phyloP scores from a whole-genome alignment of 2,797 vertebrate species.

The Hipposideros larvatus region DNA sequence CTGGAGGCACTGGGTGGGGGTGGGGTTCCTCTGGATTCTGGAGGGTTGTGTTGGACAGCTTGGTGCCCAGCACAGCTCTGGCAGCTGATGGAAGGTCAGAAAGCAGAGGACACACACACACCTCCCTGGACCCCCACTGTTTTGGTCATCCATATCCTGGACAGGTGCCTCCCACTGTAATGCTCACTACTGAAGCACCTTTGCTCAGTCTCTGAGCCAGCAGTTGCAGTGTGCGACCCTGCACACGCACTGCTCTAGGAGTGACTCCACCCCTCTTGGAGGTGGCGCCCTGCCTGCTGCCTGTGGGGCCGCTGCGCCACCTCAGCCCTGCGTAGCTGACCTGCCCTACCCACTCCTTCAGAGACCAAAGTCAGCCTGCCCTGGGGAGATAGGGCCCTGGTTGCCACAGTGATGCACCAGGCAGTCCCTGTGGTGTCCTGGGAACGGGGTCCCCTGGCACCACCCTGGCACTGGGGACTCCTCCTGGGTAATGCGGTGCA shows the following conservation, averaged over 20 bases:
- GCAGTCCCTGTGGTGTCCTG: neutral
- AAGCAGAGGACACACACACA: neutral
- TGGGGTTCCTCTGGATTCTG: neutral
- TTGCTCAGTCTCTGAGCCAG: neutral
- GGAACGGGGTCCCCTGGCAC: neutral
- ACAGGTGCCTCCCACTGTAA: rapidly evolving
- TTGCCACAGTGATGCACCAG: neutral
- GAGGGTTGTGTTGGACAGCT: neutral
- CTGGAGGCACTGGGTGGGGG: too few species aligned
- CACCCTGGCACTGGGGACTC: neutral
- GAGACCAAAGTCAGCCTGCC: neutral
- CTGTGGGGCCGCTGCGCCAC: neutral
- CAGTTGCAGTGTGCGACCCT: neutral
- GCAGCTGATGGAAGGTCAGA: neutral
- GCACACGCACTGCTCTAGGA: neutral
- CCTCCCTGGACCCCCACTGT: neutral
- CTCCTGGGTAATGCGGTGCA: neutral
- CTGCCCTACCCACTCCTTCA: neutral
- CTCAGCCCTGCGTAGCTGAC: neutral
- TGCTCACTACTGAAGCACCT: neutral
- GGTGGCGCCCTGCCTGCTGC: rapidly evolving
- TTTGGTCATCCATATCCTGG: neutral
- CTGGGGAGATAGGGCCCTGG: conserved; percentile 9
- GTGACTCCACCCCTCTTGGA: neutral
- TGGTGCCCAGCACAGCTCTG: neutral